phyloP scores from a whole-genome alignment of 2,888 invertebrate genomes.

The Acrocera orbiculus region DNA sequence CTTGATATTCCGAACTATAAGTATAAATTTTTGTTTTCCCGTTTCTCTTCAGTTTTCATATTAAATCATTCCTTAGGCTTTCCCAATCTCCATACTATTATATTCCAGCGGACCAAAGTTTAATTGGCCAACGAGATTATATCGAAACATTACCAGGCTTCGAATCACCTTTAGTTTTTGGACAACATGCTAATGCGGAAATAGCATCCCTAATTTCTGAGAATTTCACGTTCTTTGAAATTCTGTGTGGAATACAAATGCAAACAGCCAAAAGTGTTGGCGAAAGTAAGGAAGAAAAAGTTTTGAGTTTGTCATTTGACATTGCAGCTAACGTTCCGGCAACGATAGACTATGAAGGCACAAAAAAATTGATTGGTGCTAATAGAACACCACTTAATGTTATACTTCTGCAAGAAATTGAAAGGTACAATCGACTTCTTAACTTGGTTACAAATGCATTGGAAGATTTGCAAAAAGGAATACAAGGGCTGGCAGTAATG shows the following conservation, averaged over 20 bases:
- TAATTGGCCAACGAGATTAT: conserved; percentile 66
- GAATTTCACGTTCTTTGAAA: conserved; percentile 55
- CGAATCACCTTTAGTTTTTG: conserved; percentile 76
- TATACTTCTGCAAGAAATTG: conserved; percentile 64
- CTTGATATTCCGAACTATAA: conserved; percentile 16
- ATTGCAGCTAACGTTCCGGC: conserved; percentile 53
- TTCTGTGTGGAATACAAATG: conserved; percentile 59
- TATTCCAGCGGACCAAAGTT: conserved; percentile 64
- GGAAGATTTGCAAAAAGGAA: conserved; percentile 55
- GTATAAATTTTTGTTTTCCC: too few relatives aligned
- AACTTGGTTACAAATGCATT: conserved; percentile 38
- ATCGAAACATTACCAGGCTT: conserved; percentile 55
- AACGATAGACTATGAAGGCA: conserved; percentile 57
- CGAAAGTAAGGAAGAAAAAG: conserved; percentile 37
- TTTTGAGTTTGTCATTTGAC: conserved; percentile 47
- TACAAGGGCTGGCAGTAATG: conserved; percentile 78
- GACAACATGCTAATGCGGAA: conserved; percentile 80
- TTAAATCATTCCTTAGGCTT: too few relatives aligned
- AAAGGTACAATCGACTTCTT: conserved; percentile 46
- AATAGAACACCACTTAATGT: conserved; percentile 66
- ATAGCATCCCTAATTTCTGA: conserved; percentile 73
- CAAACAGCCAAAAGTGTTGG: conserved; percentile 37
- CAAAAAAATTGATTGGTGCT: conserved; percentile 53
- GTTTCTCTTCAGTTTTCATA: too few relatives aligned
- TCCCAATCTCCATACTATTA: too few relatives aligned